Evolutionary conservation across 2,888 invertebrate genomes (phyloP).

Genomic region (Spilosoma lubricipeda): DNA sequence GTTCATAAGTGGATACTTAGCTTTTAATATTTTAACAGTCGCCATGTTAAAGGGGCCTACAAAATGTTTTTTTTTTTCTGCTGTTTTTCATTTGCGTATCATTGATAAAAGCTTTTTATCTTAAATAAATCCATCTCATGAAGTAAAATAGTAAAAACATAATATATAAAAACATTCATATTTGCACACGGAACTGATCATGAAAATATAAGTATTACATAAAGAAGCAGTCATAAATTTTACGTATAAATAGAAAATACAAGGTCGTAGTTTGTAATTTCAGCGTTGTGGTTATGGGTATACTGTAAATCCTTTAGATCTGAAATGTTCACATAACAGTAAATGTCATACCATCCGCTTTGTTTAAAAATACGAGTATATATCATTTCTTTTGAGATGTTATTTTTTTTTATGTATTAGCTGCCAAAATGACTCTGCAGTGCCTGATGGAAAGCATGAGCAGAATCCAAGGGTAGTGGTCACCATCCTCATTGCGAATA

Average conservation of each 20-base stretch:
- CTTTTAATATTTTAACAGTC: not conserved
- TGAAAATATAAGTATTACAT: conserved; percentile 25
- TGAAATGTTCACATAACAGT: conserved; percentile 16
- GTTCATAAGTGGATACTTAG: no score
- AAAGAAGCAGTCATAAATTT: conserved; percentile 22
- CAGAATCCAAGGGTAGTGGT: no score
- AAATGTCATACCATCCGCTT: conserved; percentile 21
- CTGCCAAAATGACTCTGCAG: no score
- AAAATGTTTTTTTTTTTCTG: not conserved
- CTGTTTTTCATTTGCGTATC: not conserved
- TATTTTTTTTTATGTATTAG: no score
- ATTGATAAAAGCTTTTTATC: not conserved
- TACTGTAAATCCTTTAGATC: conserved; percentile 20
- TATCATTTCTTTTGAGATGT: conserved; percentile 11
- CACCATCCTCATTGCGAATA: no score
- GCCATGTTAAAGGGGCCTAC: not conserved
- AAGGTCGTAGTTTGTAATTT: conserved; percentile 27
- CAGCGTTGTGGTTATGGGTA: conserved; percentile 4
- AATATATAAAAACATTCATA: not conserved
- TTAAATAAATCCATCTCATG: not conserved
- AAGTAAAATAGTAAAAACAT: not conserved
- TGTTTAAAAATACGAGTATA: conserved; percentile 12
- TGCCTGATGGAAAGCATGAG: no score
- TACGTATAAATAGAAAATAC: conserved; percentile 13
- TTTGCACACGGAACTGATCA: conserved; percentile 17